Evolutionary conservation across 1,140 invertebrate genomes (phyloP).

Genomic region (Cardiocondyla obscurior): DNA sequence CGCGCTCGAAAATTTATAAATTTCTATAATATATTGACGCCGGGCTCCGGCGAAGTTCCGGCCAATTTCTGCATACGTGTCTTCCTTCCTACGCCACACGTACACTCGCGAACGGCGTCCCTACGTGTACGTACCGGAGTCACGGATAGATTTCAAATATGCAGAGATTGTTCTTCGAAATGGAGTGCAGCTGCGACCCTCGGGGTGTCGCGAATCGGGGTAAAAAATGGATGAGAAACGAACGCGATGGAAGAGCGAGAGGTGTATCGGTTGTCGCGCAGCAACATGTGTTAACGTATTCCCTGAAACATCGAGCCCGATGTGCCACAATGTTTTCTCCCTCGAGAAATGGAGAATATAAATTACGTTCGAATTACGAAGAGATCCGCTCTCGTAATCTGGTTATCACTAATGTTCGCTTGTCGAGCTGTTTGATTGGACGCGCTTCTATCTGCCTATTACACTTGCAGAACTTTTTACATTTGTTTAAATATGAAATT

Average conservation of each 20-base stretch:
- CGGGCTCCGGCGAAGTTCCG: constrained; percentile 29
- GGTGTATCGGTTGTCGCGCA: constrained; percentile 61
- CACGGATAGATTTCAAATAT: constrained; percentile 79
- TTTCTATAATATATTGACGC: constrained; percentile 74
- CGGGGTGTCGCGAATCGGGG: constrained; percentile 69
- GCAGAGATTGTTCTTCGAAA: constrained; percentile 77
- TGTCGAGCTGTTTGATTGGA: neutral
- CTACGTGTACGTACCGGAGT: neutral
- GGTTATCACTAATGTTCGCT: constrained; percentile 21
- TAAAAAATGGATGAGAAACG: constrained; percentile 71
- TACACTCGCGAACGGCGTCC: neutral
- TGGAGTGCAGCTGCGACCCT: constrained; percentile 75
- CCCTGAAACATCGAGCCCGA: constrained; percentile 33
- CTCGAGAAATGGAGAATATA: neutral
- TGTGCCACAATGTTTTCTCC: constrained; percentile 32
- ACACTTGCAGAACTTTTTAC: neutral
- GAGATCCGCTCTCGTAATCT: constrained; percentile 53
- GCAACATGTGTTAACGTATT: constrained; percentile 56
- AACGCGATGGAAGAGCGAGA: constrained; percentile 54
- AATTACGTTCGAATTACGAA: constrained; percentile 33
- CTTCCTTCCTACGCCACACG: neutral
- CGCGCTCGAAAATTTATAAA: constrained; percentile 74
- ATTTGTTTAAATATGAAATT: neutral
- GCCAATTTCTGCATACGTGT: constrained; percentile 57
- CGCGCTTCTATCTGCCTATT: neutral